phyloP scores from a whole-genome alignment of 2,888 invertebrate genomes.

The Sphaerophoria rueppellii region DNA sequence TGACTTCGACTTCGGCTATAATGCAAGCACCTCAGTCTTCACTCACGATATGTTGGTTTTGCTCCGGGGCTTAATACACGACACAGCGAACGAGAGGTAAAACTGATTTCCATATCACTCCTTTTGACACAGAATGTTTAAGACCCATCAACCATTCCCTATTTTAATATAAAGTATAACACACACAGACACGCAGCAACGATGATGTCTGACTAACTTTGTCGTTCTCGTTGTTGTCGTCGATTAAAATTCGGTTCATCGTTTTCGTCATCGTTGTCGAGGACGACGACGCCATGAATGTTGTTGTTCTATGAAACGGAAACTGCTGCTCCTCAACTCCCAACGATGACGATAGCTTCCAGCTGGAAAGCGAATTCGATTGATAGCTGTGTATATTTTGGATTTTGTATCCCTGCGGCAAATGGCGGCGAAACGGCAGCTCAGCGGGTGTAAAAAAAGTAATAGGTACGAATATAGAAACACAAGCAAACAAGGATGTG shows the following conservation, averaged over 20 bases:
- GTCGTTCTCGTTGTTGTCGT: neutral
- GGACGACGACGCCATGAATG: neutral
- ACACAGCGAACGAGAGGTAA: constrained; percentile 22
- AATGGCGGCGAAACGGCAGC: neutral
- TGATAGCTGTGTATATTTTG: constrained; percentile 46
- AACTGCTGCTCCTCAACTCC: constrained; percentile 54
- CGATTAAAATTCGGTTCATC: constrained; percentile 71
- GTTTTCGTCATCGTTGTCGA: constrained; percentile 27
- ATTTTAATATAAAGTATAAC: neutral
- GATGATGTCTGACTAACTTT: constrained; percentile 53
- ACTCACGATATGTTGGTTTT: neutral
- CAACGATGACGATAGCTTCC: constrained; percentile 55
- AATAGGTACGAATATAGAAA: neutral
- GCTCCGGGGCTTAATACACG: constrained; percentile 58
- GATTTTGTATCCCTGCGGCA: constrained; percentile 57
- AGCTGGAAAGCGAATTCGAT: constrained; percentile 57
- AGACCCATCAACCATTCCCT: constrained; percentile 15
- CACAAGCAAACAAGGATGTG: constrained; percentile 42
- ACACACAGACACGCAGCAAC: constrained; percentile 19
- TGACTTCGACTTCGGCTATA: constrained; percentile 40
- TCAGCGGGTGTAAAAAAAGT: constrained; percentile 18
- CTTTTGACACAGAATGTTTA: constrained; percentile 63
- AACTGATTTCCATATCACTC: constrained; percentile 72
- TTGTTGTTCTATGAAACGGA: constrained; percentile 9
- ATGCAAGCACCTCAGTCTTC: constrained; percentile 31